phyloP scores from a whole-genome alignment of 2,888 invertebrate species.

The Apantesis nais region DNA sequence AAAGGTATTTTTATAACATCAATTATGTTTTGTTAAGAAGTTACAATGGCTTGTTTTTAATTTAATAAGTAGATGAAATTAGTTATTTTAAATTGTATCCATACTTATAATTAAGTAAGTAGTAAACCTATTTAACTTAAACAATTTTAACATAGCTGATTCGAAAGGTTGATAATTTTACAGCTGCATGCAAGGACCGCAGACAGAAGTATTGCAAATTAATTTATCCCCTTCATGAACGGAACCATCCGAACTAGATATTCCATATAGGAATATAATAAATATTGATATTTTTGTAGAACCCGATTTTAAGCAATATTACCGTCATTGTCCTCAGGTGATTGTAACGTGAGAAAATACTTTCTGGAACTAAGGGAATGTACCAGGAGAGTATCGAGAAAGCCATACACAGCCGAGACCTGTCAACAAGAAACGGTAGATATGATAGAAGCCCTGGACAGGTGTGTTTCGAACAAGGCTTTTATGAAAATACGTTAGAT shows the following conservation, averaged over 20 bases:
- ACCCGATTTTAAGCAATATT: background rate
- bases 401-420: slow-evolving; percentile 68
- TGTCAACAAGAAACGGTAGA: slow-evolving; percentile 71
- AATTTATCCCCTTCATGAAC: too few relatives aligned
- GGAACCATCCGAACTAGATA: background rate
- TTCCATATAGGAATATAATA: too few relatives aligned
- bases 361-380: slow-evolving; percentile 56
- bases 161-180: too few relatives aligned
- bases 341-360: slow-evolving; percentile 57
- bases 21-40: background rate
- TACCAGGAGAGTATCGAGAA: slow-evolving; percentile 56
- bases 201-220: too few relatives aligned
- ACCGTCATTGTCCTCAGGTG: slow-evolving; percentile 48
- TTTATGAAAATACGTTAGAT: slow-evolving; percentile 53
- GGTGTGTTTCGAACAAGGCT: slow-evolving; percentile 62
- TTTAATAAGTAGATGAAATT: background rate
- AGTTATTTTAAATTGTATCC: background rate
- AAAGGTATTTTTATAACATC: background rate
- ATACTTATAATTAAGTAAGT: too few relatives aligned
- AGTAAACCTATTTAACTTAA: too few relatives aligned
- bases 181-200: too few relatives aligned
- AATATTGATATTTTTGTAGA: background rate
- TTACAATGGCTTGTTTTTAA: background rate
- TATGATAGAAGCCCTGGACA: slow-evolving; percentile 64
- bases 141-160: too few relatives aligned